Conservation (phyloP, 2,888 invertebrate species). For the Phortica okadai region DNA sequence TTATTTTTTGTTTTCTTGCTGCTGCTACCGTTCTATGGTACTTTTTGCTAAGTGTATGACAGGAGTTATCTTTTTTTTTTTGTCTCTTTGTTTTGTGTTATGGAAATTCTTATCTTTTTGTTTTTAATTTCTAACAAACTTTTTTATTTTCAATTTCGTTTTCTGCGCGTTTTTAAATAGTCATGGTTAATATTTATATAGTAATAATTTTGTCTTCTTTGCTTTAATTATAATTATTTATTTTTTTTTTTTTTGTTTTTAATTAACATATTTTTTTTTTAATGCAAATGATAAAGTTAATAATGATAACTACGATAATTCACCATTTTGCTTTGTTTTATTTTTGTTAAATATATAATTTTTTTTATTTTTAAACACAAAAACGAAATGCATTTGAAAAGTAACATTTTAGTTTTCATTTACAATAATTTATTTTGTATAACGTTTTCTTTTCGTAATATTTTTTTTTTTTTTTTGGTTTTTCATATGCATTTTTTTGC, state of each 20-base stretch:
- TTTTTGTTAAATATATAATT: not conserved
- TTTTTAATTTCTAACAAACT: constrained; percentile 31
- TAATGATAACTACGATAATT: constrained; percentile 6
- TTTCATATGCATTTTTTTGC: constrained; percentile 45
- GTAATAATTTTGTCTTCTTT: no score
- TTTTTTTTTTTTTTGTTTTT: not conserved
- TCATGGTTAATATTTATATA: no score
- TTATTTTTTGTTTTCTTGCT: constrained; percentile 27
- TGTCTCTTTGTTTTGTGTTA: constrained; percentile 12
- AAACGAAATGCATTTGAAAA: not conserved
- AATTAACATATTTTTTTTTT: not conserved
- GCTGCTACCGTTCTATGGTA: not conserved
- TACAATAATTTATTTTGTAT: constrained; percentile 32
- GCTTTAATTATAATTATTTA: no score
- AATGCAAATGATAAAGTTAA: not conserved
- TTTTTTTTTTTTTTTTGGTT: not conserved
- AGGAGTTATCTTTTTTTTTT: constrained; percentile 15
- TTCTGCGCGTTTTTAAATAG: no score
- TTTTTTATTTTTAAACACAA: not conserved
- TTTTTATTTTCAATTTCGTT: constrained; percentile 9
- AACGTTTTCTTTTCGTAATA: constrained; percentile 26
- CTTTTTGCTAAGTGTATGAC: not conserved
- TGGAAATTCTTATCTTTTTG: constrained; percentile 12
- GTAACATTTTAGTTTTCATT: constrained; percentile 10
- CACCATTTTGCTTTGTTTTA: not conserved